phyloP scores from a whole-genome alignment of 2,888 invertebrate genomes.

The Heliconius aoede region DNA sequence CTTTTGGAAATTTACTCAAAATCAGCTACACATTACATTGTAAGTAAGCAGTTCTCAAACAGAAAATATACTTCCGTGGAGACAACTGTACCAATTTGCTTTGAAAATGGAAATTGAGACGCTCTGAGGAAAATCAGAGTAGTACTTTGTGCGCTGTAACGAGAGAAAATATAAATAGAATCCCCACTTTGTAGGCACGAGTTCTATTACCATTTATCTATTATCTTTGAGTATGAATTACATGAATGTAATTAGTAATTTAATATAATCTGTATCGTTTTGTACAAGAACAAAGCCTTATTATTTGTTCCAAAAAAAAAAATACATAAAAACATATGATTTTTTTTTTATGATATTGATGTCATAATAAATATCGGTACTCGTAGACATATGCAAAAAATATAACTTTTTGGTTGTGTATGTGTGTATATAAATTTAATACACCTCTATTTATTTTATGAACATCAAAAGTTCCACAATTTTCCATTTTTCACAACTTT shows the following conservation, averaged over 20 bases:
- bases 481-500: background rate
- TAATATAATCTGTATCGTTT: background rate
- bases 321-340: too few species aligned
- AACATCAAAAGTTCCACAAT: background rate
- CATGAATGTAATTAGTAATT: background rate
- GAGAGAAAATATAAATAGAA: constrained; percentile 32
- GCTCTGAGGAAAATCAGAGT: constrained; percentile 36
- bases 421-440: background rate
- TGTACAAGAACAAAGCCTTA: background rate
- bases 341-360: too few species aligned
- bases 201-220: constrained; percentile 1
- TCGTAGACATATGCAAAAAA: background rate
- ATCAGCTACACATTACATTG: background rate
- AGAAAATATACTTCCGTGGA: constrained; percentile 14
- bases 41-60: background rate
- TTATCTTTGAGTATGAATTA: background rate
- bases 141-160: constrained; percentile 38
- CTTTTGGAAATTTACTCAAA: background rate
- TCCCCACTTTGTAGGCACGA: constrained; percentile 1
- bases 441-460: background rate
- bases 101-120: constrained; percentile 33
- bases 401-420: too few species aligned
- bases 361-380: background rate
- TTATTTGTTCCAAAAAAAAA: background rate
- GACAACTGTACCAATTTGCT: constrained; percentile 27